phyloP scores from a whole-genome alignment of 2,797 vertebrate genomes.

The Takifugu ocellatus region DNA sequence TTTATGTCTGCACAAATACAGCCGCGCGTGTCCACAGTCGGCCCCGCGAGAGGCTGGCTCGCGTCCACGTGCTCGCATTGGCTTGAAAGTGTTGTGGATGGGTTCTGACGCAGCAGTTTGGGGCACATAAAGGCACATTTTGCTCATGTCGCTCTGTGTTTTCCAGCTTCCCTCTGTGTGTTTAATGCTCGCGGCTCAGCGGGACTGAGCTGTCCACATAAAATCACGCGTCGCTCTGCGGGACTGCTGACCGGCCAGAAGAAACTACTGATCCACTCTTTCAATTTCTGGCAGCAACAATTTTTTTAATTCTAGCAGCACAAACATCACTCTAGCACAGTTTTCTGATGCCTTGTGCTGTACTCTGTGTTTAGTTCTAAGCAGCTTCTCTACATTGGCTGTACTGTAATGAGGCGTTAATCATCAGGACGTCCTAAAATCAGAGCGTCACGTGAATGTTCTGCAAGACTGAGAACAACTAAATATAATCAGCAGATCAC shows the following conservation, averaged over 20 bases:
- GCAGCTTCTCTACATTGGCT: too few species aligned
- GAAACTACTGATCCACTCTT: too few species aligned
- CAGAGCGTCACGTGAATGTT: not conserved
- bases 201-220: not conserved
- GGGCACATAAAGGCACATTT: not conserved
- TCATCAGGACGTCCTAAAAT: not conserved
- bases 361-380: not conserved
- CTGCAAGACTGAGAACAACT: not conserved
- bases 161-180: not conserved
- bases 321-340: not conserved
- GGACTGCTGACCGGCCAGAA: not conserved
- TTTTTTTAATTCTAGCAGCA: not conserved
- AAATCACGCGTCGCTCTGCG: not conserved
- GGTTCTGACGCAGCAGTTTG: not conserved
- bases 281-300: too few species aligned
- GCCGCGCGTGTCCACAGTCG: not conserved
- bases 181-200: conserved; percentile 7
- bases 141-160: not conserved
- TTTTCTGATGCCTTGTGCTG: too few species aligned
- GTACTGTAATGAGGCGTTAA: too few species aligned
- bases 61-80: not conserved
- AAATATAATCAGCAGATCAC: conserved; percentile 1
- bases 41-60: not conserved
- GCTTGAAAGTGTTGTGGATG: too few species aligned
- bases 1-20: conserved; percentile 13